Base-by-base conservation (phyloP, 1,140 invertebrate species). In the Pygmarrhopalites habei region DNA sequence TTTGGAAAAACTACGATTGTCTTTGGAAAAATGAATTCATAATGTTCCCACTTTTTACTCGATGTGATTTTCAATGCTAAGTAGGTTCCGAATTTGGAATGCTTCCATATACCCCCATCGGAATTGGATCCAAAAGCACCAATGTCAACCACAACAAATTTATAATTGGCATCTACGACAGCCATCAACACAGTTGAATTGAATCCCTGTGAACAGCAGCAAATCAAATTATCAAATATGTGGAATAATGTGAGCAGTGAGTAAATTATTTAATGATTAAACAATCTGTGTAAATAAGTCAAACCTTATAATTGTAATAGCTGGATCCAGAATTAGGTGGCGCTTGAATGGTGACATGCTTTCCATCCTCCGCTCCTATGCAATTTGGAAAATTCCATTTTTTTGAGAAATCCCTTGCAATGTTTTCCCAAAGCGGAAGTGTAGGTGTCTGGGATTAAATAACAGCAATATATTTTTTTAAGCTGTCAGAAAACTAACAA, bases 291-390 rank as follows among this genome's bases (percentile, higher is more conserved):
- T 79, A 80, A 69, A 78, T 78, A 71, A n/a, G n/a, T n/a, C n/a
- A n/a, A n/a, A n/a, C 60, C 49, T 79, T 79, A 70, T 79, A 80
- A 69, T 79, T 78, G 62, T 72, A 78, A 69, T 72, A 79, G 28
- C 58, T 29, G 12, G 74, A 76, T 23, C 77, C 77, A 59, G 65
- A 67, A 41, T 66, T 39, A 17, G 56, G 5, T 60, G 73, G 73
- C 41, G 52, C 29, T 32, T 51, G 35, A 46, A 72, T 63, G 21
- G 35, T 19, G 32, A 73, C 59, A 69, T 76, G 75, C 62, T 75
- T 78, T 39, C 76, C 73, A 71, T 77, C 71, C 57, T 74, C 63
- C 30, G 72, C 70, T 23, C 73, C 73, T 41, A 74, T 55, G 57
- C 70, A 74, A 39, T 72, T 67, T 12, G 75, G 73, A 68, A 74